These are phyloP conservation scores for Proteles cristata DNA, from an alignment of 2,113 vertebrate species.

Conservation along the genomic window DNA sequence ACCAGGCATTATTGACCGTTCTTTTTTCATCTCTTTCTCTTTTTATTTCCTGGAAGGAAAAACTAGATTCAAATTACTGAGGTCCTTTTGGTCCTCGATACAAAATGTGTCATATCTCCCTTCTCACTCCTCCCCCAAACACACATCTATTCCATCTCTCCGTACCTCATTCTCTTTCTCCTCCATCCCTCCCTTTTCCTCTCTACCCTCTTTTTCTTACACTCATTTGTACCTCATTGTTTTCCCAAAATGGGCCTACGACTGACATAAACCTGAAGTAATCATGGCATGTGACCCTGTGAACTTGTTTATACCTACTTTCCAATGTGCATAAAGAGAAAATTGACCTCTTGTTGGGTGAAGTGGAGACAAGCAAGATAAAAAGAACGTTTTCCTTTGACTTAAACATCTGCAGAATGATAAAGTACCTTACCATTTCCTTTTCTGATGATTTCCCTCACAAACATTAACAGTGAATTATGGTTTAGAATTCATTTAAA, in stretches of 20 bases:
- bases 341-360: neutral
- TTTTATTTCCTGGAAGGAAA: neutral
- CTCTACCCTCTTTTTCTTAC: neutral
- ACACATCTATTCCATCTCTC: neutral
- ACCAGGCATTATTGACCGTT: neutral
- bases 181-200: neutral
- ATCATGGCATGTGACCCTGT: neutral
- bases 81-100: neutral
- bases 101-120: neutral
- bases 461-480: neutral
- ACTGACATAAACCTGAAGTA: neutral
- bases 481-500: slow-evolving; percentile 13
- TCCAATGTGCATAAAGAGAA: neutral
- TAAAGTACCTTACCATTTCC: neutral
- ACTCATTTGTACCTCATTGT: neutral
- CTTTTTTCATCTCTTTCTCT: neutral
- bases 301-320: neutral
- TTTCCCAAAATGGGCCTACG: neutral
- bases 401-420: neutral
- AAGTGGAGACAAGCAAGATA: neutral
- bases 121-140: neutral
- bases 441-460: slow-evolving; percentile 22
- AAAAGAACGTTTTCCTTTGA: neutral
- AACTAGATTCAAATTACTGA: neutral
- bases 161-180: neutral